Evolutionary conservation across 1,140 invertebrate species (phyloP).

Genomic region (Drosophila fuyamai): DNA sequence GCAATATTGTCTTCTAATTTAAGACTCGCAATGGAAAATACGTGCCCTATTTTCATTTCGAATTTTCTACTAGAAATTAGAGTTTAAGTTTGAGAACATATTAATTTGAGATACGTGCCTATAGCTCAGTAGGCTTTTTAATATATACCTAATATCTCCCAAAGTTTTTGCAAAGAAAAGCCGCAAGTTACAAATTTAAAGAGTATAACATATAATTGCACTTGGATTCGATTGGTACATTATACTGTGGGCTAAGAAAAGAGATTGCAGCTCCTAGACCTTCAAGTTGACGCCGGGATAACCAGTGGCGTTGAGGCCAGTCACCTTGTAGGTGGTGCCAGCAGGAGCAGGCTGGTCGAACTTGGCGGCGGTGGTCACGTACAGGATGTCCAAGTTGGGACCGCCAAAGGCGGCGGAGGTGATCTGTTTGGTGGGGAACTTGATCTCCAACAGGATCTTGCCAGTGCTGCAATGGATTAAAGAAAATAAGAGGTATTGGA

Average conservation of each 20-base stretch:
- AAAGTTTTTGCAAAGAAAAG: not conserved
- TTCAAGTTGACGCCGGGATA: slow-evolving; percentile 61
- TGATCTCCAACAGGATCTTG: slow-evolving; percentile 77
- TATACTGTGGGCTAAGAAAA: not conserved
- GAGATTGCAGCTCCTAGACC: slow-evolving; percentile 36
- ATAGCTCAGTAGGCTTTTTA: too few relatives aligned
- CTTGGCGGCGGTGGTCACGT: slow-evolving; percentile 90
- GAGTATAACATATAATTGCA: slow-evolving; percentile 54
- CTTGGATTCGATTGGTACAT: slow-evolving; percentile 23
- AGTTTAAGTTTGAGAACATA: too few relatives aligned
- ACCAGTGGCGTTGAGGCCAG: slow-evolving; percentile 88
- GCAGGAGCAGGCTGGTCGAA: slow-evolving; percentile 87
- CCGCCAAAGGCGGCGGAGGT: slow-evolving; percentile 94
- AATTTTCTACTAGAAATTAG: too few relatives aligned
- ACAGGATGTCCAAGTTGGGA: slow-evolving; percentile 89
- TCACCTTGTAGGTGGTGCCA: slow-evolving; percentile 90
- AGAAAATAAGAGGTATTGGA: not conserved
- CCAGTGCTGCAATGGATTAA: slow-evolving; percentile 57
- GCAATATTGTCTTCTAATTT: too few relatives aligned
- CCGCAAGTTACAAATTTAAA: not conserved
- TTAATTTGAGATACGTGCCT: too few relatives aligned
- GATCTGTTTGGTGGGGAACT: slow-evolving; percentile 88
- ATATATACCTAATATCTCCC: too few relatives aligned
- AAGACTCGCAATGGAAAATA: too few relatives aligned
- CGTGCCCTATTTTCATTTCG: too few relatives aligned